Evolutionary conservation across 2,113 vertebrate species (phyloP), one percentile per base, ranked within the genome.

Genomic region (Coreoperca whiteheadi): DNA sequence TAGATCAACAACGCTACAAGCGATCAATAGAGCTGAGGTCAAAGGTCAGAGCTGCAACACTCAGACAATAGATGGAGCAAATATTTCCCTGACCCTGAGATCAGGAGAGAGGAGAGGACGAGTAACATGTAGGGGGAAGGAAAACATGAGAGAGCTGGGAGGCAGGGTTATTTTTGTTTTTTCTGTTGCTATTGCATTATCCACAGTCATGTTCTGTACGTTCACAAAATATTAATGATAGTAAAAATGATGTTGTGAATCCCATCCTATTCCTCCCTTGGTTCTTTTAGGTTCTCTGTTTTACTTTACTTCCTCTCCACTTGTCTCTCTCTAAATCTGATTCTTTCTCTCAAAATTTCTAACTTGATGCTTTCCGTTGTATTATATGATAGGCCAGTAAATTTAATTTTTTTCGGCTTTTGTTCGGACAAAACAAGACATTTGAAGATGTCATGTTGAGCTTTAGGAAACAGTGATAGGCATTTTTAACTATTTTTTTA

Each of bases 21-120:
- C 57, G 48, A 34, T 86, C 88, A 87, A 86, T 88, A 87, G 87
- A 91, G 76, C 81, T 21, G 71, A 73, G 88, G 92, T 92, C 86
- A 91, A 85, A 92, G 82, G 89, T 93, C 90, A 78, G 81, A 76
- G 76, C 84, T 80, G 86, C 87, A 81, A 80, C 86, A 79, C 79
- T 84, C 64, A 82, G 88, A 89, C 88, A 92, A 91, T 89, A 84
- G 89, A 90, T 75, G 85, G 73, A 92, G 82, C 81, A 92, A 88
- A 91, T 86, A 78, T 82, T 87, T 84, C 86, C 77, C 54, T 61
- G 88, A 89, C 87, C 80, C 72, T 4, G 41, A 84, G 41, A 84
- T 0, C 32, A 84, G 82, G 78, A 73, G 56, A 46, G 70, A 64
- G 59, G 64, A 68, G 23, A 77, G 37, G 41, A 59, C 41, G 18